phyloP scores from a whole-genome alignment of 1,140 invertebrate species.

The Apis dorsata region DNA sequence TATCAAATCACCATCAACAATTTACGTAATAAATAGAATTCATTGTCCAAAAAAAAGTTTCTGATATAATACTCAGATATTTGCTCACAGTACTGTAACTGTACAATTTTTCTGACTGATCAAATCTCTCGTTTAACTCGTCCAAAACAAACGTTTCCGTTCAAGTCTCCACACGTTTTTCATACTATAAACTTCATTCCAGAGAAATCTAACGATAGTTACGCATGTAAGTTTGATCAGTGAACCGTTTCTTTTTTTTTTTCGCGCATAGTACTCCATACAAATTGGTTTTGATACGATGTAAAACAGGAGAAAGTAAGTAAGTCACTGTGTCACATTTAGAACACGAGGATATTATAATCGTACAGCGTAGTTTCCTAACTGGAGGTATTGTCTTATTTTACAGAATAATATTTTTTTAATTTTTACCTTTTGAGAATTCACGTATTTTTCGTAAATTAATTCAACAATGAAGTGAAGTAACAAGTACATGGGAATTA shows the following conservation, averaged over 20 bases:
- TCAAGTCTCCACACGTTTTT: background rate
- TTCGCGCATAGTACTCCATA: constrained; percentile 15
- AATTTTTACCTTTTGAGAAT: too few relatives aligned
- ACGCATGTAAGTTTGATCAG: background rate
- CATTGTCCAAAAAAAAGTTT: too few relatives aligned
- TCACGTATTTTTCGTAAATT: too few relatives aligned
- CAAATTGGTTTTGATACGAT: constrained; percentile 10
- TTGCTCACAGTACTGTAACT: too few relatives aligned
- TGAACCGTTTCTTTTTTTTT: background rate
- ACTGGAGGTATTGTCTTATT: background rate
- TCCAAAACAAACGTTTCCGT: background rate
- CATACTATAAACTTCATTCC: background rate
- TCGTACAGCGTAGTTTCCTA: constrained; percentile 7
- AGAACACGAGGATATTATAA: background rate
- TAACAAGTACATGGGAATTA: too few relatives aligned
- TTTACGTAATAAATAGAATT: too few relatives aligned
- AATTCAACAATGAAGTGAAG: too few relatives aligned
- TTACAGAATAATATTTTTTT: too few relatives aligned
- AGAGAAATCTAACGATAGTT: constrained; percentile 20
- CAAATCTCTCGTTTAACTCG: background rate
- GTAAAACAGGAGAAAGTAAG: constrained; percentile 45
- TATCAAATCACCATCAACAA: too few relatives aligned
- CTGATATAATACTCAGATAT: too few relatives aligned
- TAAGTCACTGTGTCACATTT: constrained; percentile 21
- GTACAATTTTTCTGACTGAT: background rate